Evolutionary conservation across 2,888 invertebrate species (phyloP), one percentile per base, ranked within the genome.

Genomic region (Opisthograptis luteolata): DNA sequence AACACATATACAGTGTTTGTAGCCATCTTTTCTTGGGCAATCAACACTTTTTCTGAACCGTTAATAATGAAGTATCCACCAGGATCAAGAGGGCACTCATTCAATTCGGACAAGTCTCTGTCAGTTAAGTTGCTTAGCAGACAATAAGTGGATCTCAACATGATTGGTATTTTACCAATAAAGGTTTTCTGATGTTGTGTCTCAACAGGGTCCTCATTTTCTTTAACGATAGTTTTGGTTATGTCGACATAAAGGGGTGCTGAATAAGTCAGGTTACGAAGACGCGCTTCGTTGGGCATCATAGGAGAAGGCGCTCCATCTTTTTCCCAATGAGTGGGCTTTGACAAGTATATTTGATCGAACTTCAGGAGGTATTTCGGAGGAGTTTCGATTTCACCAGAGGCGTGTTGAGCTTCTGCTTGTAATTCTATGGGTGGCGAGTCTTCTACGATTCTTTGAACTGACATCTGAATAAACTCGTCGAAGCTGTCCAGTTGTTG

Each of bases 261-360:
- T 0, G 99, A 99, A 84, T 99, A 99, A 0, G 99, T 99, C 27
- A 99, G 91, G 89, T 99, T 99, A 49, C 99, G 93, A 42, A 99
- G 92, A 55, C 99, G 94, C 2, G 99, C 99, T 87, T 99, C 99
- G 76, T 99, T 99, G 0, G 99, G 99, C 98, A 99, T 99, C 99
- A 99, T 99, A 50, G 99, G 98, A 48, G 97, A 97, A 8, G 99
- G 99, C 0, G 99, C 98, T 76, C 99, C 99, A 92, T 99, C 99
- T 88, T 99, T 99, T 84, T 99, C 99, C 99, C 99, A 99, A 92
- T 99, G 99, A 4, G 99, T 99, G 1, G 99, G 99, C 84, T 99
- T 99, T 0, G 99, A 99, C 32, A 99, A 85, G 80, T 99, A 99
- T 79, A 99, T 99, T 89, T 99, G 99, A 81, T 99, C 99, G 86